phyloP scores from a whole-genome alignment of 2,888 invertebrate genomes.

The Melieria omissa region DNA sequence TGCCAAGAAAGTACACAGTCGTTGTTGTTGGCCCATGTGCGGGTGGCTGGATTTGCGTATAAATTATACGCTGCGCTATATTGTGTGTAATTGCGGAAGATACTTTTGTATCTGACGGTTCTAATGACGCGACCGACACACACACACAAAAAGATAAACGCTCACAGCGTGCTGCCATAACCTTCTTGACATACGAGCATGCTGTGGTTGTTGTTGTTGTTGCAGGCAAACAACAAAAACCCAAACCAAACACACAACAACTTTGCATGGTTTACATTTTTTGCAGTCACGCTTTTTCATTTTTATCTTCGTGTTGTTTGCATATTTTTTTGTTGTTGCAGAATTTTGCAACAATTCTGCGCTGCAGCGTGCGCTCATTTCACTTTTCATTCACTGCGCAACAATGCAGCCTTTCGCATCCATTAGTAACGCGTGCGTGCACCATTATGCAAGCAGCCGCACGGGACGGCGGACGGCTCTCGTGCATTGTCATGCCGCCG shows the following conservation, averaged over 20 bases:
- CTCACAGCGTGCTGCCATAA: background rate
- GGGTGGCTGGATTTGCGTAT: background rate
- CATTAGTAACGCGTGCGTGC: conserved; percentile 32
- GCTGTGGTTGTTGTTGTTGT: too few relatives aligned
- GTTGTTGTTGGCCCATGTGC: background rate
- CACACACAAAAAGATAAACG: too few relatives aligned
- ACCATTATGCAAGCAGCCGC: conserved; percentile 1
- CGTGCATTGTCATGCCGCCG: conserved; percentile 1
- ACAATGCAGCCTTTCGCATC: conserved; percentile 3
- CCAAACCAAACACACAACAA: too few relatives aligned
- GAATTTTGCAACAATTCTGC: background rate
- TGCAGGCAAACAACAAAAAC: too few relatives aligned
- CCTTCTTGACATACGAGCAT: conserved; percentile 1
- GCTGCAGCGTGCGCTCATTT: background rate
- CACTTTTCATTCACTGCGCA: too few relatives aligned
- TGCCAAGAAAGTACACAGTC: conserved; percentile 24
- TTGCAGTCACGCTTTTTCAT: background rate
- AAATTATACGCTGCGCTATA: conserved; percentile 1
- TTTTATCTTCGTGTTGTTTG: background rate
- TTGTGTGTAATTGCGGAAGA: background rate
- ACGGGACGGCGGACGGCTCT: background rate
- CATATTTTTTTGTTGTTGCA: background rate
- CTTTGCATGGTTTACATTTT: too few relatives aligned
- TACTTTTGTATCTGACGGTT: conserved; percentile 5
- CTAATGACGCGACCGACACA: conserved; percentile 14